Percentiles rank a stretch among this genome's conserved stretches.
Conservation (phyloP, 2,888 invertebrate genomes). For the Ariolimax columbianus region DNA sequence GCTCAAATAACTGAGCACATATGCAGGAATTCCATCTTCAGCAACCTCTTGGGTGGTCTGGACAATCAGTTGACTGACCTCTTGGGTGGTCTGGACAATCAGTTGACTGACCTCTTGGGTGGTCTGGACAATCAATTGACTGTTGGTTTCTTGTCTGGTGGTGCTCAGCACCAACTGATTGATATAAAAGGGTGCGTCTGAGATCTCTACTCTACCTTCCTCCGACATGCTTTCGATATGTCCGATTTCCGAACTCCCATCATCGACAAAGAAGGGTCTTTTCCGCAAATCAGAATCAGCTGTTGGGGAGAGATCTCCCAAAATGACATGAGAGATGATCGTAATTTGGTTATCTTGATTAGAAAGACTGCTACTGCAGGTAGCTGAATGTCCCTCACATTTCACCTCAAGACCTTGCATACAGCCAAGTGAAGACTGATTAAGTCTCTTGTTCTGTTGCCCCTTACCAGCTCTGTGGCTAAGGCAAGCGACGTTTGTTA, state of each 20-base stretch:
- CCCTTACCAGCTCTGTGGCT: not conserved
- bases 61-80: no score
- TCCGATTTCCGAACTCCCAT: not conserved
- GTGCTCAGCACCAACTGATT: not conserved
- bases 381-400: not conserved
- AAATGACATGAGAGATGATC: not conserved
- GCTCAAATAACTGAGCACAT: slow-evolving; percentile 6
- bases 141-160: not conserved
- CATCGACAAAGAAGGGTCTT: not conserved
- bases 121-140: not conserved
- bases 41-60: not conserved
- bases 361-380: not conserved
- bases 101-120: not conserved
- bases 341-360: not conserved
- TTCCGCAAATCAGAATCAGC: not conserved
- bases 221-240: not conserved
- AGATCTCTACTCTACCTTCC: not conserved
- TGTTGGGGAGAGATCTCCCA: not conserved
- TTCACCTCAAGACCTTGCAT: not conserved
- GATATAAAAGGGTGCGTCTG: no score
- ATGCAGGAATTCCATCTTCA: not conserved
- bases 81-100: not conserved
- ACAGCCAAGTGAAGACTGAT: not conserved
- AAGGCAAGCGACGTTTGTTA: not conserved
- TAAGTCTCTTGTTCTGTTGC: not conserved